phyloP scores from a whole-genome alignment of 1,140 invertebrate genomes.

The Helicorthomorpha holstii region DNA sequence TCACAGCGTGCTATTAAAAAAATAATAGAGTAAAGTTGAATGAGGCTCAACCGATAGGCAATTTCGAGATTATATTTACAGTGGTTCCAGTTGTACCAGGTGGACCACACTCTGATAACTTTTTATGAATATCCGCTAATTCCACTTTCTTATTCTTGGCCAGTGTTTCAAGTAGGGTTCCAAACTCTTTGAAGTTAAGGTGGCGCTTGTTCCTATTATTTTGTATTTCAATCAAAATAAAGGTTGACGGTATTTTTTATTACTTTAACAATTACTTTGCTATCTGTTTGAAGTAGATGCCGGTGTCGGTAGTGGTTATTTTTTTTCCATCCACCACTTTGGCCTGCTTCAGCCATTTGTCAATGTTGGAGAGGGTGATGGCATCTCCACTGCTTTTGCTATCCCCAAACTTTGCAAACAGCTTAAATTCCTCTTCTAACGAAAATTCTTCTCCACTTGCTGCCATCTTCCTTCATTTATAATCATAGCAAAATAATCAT shows the following conservation, averaged over 20 bases:
- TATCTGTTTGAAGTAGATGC: slow-evolving; percentile 72
- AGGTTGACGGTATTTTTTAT: neutral
- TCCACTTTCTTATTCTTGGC: slow-evolving; percentile 62
- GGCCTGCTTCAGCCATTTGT: slow-evolving; percentile 91
- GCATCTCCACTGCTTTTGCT: slow-evolving; percentile 65
- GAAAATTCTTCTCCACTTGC: neutral
- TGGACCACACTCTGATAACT: slow-evolving; percentile 53
- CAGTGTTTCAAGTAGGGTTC: slow-evolving; percentile 61
- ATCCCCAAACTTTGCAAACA: slow-evolving; percentile 75
- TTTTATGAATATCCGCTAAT: slow-evolving; percentile 50
- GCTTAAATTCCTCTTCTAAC: slow-evolving; percentile 34
- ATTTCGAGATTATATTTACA: slow-evolving; percentile 23
- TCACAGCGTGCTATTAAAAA: slow-evolving; percentile 35
- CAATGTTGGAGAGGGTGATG: slow-evolving; percentile 71
- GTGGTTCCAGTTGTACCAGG: slow-evolving; percentile 38
- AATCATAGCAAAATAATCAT: no score
- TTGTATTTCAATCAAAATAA: no score
- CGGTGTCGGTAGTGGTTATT: slow-evolving; percentile 74
- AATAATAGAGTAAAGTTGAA: neutral
- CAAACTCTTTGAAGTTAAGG: slow-evolving; percentile 51
- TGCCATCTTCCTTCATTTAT: no score
- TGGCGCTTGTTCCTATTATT: slow-evolving; percentile 3
- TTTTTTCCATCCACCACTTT: slow-evolving; percentile 79
- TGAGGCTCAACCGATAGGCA: slow-evolving; percentile 40
- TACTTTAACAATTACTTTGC: slow-evolving; percentile 36